Conservation (phyloP, 2,888 invertebrate genomes). For the Anarsia innoxiella region DNA sequence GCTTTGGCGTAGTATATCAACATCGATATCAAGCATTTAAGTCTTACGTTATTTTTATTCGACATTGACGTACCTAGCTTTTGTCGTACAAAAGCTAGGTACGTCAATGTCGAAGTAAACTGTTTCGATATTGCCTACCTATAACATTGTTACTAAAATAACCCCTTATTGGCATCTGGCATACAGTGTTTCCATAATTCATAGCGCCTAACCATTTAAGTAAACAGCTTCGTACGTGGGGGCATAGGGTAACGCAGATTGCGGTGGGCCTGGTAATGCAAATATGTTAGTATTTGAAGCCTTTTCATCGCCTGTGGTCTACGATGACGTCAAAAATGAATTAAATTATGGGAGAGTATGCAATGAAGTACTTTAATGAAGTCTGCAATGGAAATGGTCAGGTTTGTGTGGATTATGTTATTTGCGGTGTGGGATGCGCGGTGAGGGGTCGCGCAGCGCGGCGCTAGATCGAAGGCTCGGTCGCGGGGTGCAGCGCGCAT, state of each 20-base stretch:
- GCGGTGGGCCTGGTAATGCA: constrained; percentile 20
- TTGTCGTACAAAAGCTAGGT: too few relatives aligned
- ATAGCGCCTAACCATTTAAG: constrained; percentile 25
- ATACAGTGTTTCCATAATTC: constrained; percentile 29
- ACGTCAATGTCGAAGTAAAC: too few relatives aligned
- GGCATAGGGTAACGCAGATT: constrained; percentile 22
- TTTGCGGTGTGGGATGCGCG: constrained; percentile 62
- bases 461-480: constrained; percentile 62
- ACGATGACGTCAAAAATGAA: constrained; percentile 23
- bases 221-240: constrained; percentile 30
- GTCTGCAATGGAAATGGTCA: constrained; percentile 42
- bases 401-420: constrained; percentile 57
- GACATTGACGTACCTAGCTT: too few relatives aligned
- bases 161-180: constrained; percentile 14
- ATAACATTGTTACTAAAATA: constrained; percentile 10
- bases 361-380: too few relatives aligned
- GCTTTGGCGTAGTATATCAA: too few relatives aligned
- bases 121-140: constrained; percentile 9
- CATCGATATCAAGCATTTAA: too few relatives aligned
- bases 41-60: too few relatives aligned
- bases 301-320: too few relatives aligned
- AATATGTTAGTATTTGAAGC: too few relatives aligned
- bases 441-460: constrained; percentile 45
- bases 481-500: constrained; percentile 38
- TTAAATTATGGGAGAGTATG: constrained; percentile 14